phyloP scores from a whole-genome alignment of 1,140 invertebrate species.

The Lycorma delicatula region DNA sequence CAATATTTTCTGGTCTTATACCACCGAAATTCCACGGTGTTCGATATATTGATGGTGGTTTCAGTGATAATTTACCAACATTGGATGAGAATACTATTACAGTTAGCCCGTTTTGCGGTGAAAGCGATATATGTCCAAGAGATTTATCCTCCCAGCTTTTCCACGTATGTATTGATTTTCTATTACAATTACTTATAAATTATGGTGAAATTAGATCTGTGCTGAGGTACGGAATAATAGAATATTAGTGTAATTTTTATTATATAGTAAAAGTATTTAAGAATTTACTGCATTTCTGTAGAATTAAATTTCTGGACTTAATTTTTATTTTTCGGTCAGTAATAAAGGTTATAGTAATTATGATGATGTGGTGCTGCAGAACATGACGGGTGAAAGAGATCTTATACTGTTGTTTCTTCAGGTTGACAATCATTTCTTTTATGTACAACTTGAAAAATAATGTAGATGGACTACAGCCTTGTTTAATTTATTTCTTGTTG shows the following conservation, averaged over 20 bases:
- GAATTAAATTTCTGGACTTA: too few relatives aligned
- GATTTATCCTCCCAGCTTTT: conserved; percentile 81
- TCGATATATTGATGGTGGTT: conserved; percentile 93
- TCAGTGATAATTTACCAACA: conserved; percentile 90
- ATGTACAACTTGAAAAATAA: too few relatives aligned
- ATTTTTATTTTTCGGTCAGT: too few relatives aligned
- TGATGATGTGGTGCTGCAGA: too few relatives aligned
- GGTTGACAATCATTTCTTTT: too few relatives aligned
- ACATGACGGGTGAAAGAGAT: too few relatives aligned
- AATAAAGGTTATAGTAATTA: too few relatives aligned
- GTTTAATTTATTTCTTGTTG: too few relatives aligned
- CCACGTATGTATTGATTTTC: conserved; percentile 56
- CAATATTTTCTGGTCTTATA: conserved; percentile 88
- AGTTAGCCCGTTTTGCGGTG: conserved; percentile 94
- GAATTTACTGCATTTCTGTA: too few relatives aligned
- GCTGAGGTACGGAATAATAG: background rate
- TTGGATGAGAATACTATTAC: conserved; percentile 93
- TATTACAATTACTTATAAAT: conserved; percentile 9
- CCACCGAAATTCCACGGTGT: conserved; percentile 85
- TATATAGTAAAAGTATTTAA: too few relatives aligned
- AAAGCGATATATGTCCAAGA: conserved; percentile 94
- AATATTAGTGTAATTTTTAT: background rate
- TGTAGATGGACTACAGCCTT: too few relatives aligned
- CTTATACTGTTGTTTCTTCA: too few relatives aligned
- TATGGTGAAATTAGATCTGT: background rate